phyloP scores from a whole-genome alignment of 2,888 invertebrate genomes.

The Amphipyra tragopoginis region DNA sequence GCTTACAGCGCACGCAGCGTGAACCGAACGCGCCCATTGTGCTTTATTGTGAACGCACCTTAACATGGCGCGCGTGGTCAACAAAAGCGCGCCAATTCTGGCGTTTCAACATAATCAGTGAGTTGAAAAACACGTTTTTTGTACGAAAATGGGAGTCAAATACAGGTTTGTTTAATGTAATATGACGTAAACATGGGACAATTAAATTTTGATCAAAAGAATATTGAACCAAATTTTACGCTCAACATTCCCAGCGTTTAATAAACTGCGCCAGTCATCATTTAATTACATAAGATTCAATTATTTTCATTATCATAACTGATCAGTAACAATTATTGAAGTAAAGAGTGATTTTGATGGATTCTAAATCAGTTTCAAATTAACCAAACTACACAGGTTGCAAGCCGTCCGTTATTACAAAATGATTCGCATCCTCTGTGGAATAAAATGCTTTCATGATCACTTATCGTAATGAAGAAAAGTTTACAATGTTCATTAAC shows the following conservation, averaged over 20 bases:
- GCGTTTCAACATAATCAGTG: slow-evolving; percentile 59
- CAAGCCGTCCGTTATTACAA: too few relatives aligned
- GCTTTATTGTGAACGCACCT: slow-evolving; percentile 55
- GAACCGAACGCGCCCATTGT: slow-evolving; percentile 59
- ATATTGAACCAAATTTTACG: slow-evolving; percentile 6
- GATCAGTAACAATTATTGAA: too few relatives aligned
- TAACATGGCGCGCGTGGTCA: slow-evolving; percentile 57
- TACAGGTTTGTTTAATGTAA: slow-evolving; percentile 14
- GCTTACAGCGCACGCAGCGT: slow-evolving; percentile 54
- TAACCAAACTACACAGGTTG: too few relatives aligned
- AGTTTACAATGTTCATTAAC: too few relatives aligned
- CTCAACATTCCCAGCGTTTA: background rate
- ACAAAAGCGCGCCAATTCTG: slow-evolving; percentile 69
- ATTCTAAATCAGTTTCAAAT: too few relatives aligned
- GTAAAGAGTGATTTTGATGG: too few relatives aligned
- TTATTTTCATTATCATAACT: background rate
- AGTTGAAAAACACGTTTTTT: slow-evolving; percentile 54
- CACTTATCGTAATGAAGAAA: too few relatives aligned
- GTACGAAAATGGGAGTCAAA: slow-evolving; percentile 27
- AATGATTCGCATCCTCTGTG: too few relatives aligned
- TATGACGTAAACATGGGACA: slow-evolving; percentile 1
- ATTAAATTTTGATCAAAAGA: slow-evolving; percentile 14
- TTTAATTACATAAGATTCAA: background rate
- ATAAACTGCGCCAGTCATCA: slow-evolving; percentile 2
- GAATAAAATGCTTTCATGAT: too few relatives aligned